A percentile compares a stretch with the other conserved stretches of the same genome.
Evolutionary conservation across 2,888 invertebrate species (phyloP).

Genomic region (Protophormia terraenovae): DNA sequence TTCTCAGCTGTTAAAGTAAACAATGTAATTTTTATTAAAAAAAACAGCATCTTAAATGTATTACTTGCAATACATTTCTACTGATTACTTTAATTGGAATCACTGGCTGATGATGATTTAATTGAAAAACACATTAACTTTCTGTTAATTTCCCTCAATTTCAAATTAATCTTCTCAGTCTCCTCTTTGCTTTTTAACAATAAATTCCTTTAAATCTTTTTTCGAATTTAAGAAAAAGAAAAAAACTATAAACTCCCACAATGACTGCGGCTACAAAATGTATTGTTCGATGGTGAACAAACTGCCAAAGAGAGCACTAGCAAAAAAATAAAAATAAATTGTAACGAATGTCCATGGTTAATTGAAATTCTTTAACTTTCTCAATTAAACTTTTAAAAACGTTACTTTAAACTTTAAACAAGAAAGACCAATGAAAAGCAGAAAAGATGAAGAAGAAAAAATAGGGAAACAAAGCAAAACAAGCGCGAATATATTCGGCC

Average conservation of each 20-base stretch:
- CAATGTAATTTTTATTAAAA: neutral
- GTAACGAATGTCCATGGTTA: conserved; percentile 80
- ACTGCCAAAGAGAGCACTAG: neutral
- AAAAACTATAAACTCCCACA: conserved; percentile 23
- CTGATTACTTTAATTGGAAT: neutral
- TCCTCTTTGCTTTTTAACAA: neutral
- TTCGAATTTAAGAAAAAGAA: neutral
- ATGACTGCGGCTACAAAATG: conserved; percentile 22
- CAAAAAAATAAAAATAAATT: conserved; percentile 51
- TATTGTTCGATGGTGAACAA: conserved; percentile 28
- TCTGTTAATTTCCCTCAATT: neutral
- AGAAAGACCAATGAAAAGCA: neutral
- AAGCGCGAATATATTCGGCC: too few relatives aligned
- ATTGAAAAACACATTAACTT: neutral
- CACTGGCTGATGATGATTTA: neutral
- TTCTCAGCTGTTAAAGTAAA: neutral
- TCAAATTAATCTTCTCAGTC: neutral
- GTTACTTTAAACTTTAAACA: conserved; percentile 68
- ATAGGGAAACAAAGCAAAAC: conserved; percentile 41
- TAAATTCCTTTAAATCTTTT: conserved; percentile 6
- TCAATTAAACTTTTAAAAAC: conserved; percentile 80
- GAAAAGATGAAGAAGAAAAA: too few relatives aligned
- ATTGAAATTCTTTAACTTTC: conserved; percentile 81
- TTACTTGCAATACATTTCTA: neutral
- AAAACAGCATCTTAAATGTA: neutral